Conservation (phyloP, 2,113 vertebrate genomes). For the Cercopithecus mona region DNA sequence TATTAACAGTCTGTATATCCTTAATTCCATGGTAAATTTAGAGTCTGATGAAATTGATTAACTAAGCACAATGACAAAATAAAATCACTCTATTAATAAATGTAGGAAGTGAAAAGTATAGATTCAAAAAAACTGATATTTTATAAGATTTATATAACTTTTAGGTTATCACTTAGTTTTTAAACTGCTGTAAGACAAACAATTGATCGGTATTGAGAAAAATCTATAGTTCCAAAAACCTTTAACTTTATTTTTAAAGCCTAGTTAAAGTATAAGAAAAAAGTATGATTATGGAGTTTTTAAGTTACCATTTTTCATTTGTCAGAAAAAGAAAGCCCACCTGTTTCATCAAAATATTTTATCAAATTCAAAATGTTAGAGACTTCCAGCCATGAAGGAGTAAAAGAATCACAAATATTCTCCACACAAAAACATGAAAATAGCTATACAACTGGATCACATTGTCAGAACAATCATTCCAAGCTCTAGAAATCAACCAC, state of each 20-base stretch:
- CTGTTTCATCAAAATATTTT: conserved; percentile 7
- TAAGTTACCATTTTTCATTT: background rate
- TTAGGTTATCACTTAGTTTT: background rate
- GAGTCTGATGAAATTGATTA: background rate
- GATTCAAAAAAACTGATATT: background rate
- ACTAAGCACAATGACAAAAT: background rate
- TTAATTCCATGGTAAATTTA: background rate
- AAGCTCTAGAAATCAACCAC: background rate
- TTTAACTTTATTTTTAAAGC: background rate
- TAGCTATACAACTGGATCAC: background rate
- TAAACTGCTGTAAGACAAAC: background rate
- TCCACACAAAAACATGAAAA: background rate
- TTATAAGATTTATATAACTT: background rate
- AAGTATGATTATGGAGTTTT: background rate
- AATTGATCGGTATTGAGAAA: background rate
- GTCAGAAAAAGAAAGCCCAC: background rate
- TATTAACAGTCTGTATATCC: background rate
- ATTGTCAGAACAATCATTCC: background rate
- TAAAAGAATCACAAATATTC: background rate
- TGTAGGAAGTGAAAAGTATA: background rate
- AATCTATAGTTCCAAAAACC: background rate
- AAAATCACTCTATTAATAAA: background rate
- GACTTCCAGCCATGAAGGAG: background rate
- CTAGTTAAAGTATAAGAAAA: background rate
- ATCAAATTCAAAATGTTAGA: background rate